phyloP scores from a whole-genome alignment of 2,113 vertebrate species.

The Tetrao urogallus region DNA sequence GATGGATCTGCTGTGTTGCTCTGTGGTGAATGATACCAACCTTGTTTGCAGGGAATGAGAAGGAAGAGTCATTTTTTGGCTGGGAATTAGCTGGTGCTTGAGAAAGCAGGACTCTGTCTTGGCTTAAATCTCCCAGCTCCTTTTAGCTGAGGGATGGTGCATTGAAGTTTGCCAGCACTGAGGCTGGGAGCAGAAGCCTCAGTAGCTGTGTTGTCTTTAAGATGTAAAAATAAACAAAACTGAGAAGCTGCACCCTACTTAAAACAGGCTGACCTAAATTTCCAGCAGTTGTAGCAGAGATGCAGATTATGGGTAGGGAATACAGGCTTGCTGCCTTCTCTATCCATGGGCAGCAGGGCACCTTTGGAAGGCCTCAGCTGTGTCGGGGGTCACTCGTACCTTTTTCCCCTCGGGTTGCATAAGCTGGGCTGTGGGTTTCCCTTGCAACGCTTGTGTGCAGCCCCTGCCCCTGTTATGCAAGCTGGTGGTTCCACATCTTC shows the following conservation, averaged over 20 bases:
- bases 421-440: neutral
- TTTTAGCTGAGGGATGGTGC: conserved; percentile 14
- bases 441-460: accelerated
- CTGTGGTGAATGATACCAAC: conserved; percentile 26
- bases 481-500: neutral
- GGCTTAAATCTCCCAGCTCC: neutral
- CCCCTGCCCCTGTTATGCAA: neutral
- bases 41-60: conserved; percentile 2
- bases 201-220: conserved; percentile 14
- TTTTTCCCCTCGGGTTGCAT: neutral
- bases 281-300: conserved; percentile 1
- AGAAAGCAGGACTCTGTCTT: neutral
- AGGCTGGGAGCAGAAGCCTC: conserved; percentile 38
- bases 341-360: neutral
- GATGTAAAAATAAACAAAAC: conserved; percentile 69
- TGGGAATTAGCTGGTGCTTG: neutral
- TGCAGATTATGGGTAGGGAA: neutral
- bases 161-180: conserved; percentile 20
- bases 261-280: conserved; percentile 67
- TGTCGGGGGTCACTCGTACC: neutral
- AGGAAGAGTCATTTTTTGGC: neutral
- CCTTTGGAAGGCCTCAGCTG: neutral
- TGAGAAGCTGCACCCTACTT: conserved; percentile 59
- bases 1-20: conserved; percentile 24
- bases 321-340: neutral